A percentile compares a stretch with the other conserved stretches of the same genome.
phyloP scores from a whole-genome alignment of 2,888 invertebrate genomes.

The Helleia helle region DNA sequence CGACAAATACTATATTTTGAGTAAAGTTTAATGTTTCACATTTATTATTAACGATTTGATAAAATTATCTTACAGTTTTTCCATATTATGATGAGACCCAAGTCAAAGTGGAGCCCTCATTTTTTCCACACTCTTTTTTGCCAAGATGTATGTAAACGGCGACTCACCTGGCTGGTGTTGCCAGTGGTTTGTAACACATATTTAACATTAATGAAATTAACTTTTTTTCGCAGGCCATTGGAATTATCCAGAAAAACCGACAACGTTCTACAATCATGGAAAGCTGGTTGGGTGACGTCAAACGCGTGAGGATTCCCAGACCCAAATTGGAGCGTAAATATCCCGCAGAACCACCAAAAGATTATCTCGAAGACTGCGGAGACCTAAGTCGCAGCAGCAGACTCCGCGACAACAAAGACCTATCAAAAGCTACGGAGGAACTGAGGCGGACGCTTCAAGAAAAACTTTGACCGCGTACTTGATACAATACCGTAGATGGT shows the following conservation, averaged over 20 bases:
- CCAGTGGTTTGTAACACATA: too few species aligned
- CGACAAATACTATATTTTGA: too few species aligned
- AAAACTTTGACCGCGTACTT: constrained; percentile 86
- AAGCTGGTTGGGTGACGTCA: constrained; percentile 88
- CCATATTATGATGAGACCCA: too few species aligned
- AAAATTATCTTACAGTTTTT: too few species aligned
- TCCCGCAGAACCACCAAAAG: constrained; percentile 84
- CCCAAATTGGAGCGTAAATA: constrained; percentile 84
- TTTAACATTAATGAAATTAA: too few species aligned
- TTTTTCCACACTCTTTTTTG: too few species aligned
- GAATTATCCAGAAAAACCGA: not conserved
- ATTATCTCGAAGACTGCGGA: constrained; percentile 80
- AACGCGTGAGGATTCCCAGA: constrained; percentile 86
- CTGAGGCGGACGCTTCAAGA: constrained; percentile 83
- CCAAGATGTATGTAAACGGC: too few species aligned
- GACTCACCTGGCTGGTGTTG: too few species aligned
- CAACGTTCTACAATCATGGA: constrained; percentile 73
- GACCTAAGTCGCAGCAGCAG: constrained; percentile 67
- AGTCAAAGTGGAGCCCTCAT: too few species aligned
- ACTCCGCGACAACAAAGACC: constrained; percentile 66
- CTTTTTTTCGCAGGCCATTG: constrained; percentile 13
- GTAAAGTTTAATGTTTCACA: too few species aligned
- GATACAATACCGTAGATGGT: too few species aligned
- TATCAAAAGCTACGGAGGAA: constrained; percentile 83
- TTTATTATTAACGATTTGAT: too few species aligned